phyloP scores from a whole-genome alignment of 2,888 invertebrate genomes.

The Stenolophus ochropezus region DNA sequence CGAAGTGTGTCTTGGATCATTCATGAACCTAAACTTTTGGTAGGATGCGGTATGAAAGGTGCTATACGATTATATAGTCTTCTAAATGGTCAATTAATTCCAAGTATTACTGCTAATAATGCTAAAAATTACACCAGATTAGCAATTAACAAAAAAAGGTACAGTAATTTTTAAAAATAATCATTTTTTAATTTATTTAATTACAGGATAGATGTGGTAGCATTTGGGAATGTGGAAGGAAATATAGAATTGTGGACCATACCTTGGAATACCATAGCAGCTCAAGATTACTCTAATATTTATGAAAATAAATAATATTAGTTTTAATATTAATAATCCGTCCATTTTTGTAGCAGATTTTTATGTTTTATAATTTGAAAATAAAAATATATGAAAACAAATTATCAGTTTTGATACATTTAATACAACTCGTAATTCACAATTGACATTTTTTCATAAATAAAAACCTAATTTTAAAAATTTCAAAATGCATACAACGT shows the following conservation, averaged over 20 bases:
- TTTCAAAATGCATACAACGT: constrained; percentile 33
- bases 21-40: constrained; percentile 69
- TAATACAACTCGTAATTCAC: constrained; percentile 56
- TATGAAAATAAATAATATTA: constrained; percentile 34
- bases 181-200: constrained; percentile 7
- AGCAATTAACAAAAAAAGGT: constrained; percentile 65
- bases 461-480: neutral
- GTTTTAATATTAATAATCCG: neutral
- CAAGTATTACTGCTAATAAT: constrained; percentile 62
- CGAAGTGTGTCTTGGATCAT: constrained; percentile 68
- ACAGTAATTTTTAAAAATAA: constrained; percentile 11
- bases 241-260: constrained; percentile 70
- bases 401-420: constrained; percentile 30
- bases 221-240: constrained; percentile 68
- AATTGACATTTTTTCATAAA: constrained; percentile 49
- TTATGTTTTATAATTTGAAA: constrained; percentile 7
- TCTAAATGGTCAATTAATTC: constrained; percentile 66
- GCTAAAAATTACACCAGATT: constrained; percentile 62
- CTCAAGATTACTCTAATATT: constrained; percentile 41
- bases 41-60: constrained; percentile 69
- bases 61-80: constrained; percentile 69
- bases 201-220: constrained; percentile 67
- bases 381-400: constrained; percentile 5
- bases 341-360: neutral
- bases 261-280: constrained; percentile 67